Base-by-base conservation (phyloP, 2,113 vertebrate genomes). In the Micronycteris hirsuta region DNA sequence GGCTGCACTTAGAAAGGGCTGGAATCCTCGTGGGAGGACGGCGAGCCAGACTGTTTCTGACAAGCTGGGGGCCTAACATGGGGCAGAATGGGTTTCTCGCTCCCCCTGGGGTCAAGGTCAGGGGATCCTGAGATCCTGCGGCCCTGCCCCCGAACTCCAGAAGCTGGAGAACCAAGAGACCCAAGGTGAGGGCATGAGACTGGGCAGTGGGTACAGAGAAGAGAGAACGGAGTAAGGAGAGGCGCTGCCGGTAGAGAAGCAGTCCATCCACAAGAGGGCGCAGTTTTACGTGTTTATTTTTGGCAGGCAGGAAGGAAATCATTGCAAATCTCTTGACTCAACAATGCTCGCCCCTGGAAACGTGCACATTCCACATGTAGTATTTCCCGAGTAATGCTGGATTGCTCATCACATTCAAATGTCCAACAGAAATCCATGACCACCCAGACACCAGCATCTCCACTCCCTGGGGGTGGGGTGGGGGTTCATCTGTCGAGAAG, bases 291-390 rank as follows among this genome's bases (percentile, higher is more conserved):
- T 91, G 52, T 98, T 98, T 98, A 98, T 98, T 99, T 98, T 97
- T 97, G 98, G 98, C 98, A 98, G 98, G 98, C 98, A 98, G 97
- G 97, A 98, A 98, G 98, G 98, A 98, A 98, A 97, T 97, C 97
- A 97, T 97, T 94, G 97, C 98, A 98, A 97, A 98, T 93, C 97
- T 97, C 91, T 81, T 15, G 95, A 96, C 93, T 61, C 91, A 96
- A 98, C 97, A 98, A 96, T 88, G 97, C 97, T 94, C 54, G 93
- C 93, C 96, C 97, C 97, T 96, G 95, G 94, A 97, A 97, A 97
- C 61, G 97, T 97, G 97, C 97, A 86, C 9, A 89, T 31, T 47
- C 80, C 94, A 94, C 85, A 95, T 67, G 96, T 88, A 96, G 97
- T 83, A 96, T 96, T 98, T 98, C 95, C 98, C 98, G 98, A 98